These are phyloP conservation scores for Hirudinaria manillensis DNA, from an alignment of 2,888 invertebrate genomes.

Conservation along the genomic window DNA sequence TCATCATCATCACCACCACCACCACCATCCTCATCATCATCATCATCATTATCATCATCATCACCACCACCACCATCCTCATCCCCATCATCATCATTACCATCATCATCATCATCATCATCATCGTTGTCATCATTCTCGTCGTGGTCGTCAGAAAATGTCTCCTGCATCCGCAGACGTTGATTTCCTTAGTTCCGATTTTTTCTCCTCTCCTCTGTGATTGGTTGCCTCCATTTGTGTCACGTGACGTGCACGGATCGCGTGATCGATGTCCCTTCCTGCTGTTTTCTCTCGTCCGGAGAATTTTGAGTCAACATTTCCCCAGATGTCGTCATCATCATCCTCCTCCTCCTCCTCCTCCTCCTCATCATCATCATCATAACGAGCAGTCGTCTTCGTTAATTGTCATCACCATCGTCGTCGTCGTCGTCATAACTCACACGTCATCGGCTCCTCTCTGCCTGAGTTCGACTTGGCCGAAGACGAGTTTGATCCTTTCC, in stretches of 20 bases:
- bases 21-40: neutral
- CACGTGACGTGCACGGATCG: too few species aligned
- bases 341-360: conserved; percentile 20
- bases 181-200: too few species aligned
- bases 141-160: conserved; percentile 22
- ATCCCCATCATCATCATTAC: conserved; percentile 13
- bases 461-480: neutral
- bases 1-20: conserved; percentile 9
- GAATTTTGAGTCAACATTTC: conserved; percentile 24
- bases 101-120: conserved; percentile 22
- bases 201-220: too few species aligned
- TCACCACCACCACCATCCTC: neutral
- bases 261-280: too few species aligned
- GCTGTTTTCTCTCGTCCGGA: too few species aligned
- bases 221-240: too few species aligned
- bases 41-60: conserved; percentile 8
- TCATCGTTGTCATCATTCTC: conserved; percentile 23
- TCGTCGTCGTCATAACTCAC: neutral
- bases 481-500: neutral
- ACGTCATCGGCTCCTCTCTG: neutral
- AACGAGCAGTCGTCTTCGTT: too few species aligned
- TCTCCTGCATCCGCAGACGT: too few species aligned
- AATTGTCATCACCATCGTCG: neutral
- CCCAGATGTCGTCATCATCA: conserved; percentile 18
- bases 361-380: conserved; percentile 28